Evolutionary conservation across 2,888 invertebrate species (phyloP).

Genomic region (Calameuta idolon): DNA sequence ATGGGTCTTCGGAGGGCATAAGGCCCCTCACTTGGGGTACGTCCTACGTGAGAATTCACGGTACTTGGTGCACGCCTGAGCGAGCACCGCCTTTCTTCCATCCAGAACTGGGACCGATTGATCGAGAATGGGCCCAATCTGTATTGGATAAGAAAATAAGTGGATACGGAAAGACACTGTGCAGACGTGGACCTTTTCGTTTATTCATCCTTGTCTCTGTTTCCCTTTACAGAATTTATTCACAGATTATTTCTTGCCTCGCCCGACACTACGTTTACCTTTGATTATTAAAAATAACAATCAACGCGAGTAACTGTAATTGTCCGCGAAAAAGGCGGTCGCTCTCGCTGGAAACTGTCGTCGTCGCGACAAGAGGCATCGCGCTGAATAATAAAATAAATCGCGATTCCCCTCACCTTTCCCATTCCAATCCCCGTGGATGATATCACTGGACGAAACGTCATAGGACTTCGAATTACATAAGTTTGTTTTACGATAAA

Average conservation of each 20-base stretch:
- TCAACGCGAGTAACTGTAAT: neutral
- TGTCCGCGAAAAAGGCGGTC: neutral
- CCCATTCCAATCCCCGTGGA: neutral
- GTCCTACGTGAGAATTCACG: slow-evolving; percentile 24
- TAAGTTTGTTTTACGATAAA: neutral
- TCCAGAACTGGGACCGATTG: slow-evolving; percentile 3
- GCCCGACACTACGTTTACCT: neutral
- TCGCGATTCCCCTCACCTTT: neutral
- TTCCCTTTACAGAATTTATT: neutral
- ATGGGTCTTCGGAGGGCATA: slow-evolving; percentile 12
- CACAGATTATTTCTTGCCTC: neutral
- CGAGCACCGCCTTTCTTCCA: slow-evolving; percentile 13
- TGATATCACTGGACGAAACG: neutral
- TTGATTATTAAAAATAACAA: neutral
- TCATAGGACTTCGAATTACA: neutral
- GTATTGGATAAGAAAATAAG: neutral
- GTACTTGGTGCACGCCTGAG: slow-evolving; percentile 19
- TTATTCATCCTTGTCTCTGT: neutral
- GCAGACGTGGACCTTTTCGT: neutral
- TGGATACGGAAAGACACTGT: neutral
- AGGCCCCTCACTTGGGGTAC: neutral
- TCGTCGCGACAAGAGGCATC: neutral
- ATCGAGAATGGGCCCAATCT: neutral
- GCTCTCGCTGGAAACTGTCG: neutral
- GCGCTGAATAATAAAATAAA: neutral